Conservation (phyloP, 2,888 invertebrate species). For the Hypomecis atomaria region DNA sequence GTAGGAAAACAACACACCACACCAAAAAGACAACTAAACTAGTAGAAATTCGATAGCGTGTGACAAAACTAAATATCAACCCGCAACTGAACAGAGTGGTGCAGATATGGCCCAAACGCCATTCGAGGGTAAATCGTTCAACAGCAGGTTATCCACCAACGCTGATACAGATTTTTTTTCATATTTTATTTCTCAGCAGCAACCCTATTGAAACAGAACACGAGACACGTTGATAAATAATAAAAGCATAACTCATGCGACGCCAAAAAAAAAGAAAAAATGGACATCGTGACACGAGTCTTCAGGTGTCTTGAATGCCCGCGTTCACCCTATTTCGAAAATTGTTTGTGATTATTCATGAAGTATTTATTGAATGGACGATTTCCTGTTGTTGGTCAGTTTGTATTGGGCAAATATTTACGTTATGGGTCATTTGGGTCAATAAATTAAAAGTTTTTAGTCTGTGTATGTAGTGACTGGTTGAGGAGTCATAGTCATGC, state of each 20-base stretch:
- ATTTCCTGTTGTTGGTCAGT: slow-evolving; percentile 13
- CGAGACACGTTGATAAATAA: slow-evolving; percentile 16
- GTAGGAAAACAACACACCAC: no score
- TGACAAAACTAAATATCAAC: no score
- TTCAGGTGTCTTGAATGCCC: slow-evolving; percentile 27
- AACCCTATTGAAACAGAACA: slow-evolving; percentile 12
- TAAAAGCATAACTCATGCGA: no score
- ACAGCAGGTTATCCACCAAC: no score
- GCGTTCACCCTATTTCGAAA: slow-evolving; percentile 23
- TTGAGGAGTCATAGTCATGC: no score
- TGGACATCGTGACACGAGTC: slow-evolving; percentile 28
- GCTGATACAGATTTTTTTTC: no score
- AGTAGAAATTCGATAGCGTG: no score
- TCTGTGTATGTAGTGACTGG: background rate
- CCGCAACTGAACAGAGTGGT: no score
- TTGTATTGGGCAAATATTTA: slow-evolving; percentile 6
- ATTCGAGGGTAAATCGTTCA: no score
- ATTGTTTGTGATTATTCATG: slow-evolving; percentile 14
- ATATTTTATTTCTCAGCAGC: background rate
- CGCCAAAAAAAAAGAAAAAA: slow-evolving; percentile 17
- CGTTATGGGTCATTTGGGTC: slow-evolving; percentile 17
- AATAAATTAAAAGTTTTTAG: slow-evolving; percentile 1
- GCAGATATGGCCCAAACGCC: no score
- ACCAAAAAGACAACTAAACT: no score
- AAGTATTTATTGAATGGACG: background rate